Percentiles rank a stretch among this genome's conserved stretches.
phyloP scores from a whole-genome alignment of 2,888 invertebrate genomes.

The Meteorus colon region DNA sequence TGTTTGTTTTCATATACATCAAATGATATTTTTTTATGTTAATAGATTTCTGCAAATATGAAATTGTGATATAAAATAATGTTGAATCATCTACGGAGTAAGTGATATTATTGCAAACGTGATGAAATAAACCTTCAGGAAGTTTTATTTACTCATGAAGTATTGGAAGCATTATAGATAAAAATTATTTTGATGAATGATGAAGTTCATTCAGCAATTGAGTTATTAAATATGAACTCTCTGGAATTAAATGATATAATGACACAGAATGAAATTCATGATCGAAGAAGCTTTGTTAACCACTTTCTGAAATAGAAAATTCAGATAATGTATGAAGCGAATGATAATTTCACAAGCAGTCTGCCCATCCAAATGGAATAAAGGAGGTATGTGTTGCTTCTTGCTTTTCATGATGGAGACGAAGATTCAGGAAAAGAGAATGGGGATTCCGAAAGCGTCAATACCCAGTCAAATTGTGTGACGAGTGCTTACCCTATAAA shows the following conservation, averaged over 20 bases:
- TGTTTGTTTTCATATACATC: not conserved
- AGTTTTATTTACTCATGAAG: not conserved
- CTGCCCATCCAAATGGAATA: slow-evolving; percentile 20
- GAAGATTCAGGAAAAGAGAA: slow-evolving; percentile 33
- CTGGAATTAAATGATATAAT: not conserved
- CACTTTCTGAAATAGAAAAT: slow-evolving; percentile 2
- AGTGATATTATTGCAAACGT: not conserved
- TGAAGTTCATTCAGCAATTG: not conserved
- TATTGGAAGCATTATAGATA: not conserved
- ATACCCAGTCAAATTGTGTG: slow-evolving; percentile 54
- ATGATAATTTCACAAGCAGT: slow-evolving; percentile 10
- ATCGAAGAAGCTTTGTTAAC: not conserved
- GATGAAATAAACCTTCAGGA: too few species aligned
- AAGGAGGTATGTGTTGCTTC: slow-evolving; percentile 34
- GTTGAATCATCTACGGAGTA: not conserved
- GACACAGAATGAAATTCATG: not conserved
- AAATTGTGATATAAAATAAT: not conserved
- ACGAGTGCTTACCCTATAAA: slow-evolving; percentile 71
- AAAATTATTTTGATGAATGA: not conserved
- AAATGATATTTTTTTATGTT: slow-evolving; percentile 9
- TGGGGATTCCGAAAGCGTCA: slow-evolving; percentile 26
- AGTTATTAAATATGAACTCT: not conserved
- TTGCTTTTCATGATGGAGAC: slow-evolving; percentile 53
- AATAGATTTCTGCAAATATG: not conserved
- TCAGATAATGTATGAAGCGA: not conserved